Conservation (phyloP, 2,888 invertebrate genomes). For the Cistogaster globosa region DNA sequence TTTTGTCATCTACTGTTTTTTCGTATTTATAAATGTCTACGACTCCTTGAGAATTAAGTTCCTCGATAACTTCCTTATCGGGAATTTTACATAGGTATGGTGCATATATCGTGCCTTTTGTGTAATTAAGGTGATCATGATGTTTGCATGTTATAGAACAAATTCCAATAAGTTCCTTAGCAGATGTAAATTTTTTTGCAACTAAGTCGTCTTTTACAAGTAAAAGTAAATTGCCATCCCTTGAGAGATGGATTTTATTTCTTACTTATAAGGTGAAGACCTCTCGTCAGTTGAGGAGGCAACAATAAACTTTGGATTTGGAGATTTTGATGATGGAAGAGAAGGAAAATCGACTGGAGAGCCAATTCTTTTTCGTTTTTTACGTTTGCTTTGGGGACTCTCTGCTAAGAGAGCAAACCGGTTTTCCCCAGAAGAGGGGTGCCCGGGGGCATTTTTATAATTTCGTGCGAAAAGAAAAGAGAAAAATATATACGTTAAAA, state of each 20-base stretch:
- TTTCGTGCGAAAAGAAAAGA: no score
- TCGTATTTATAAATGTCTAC: conserved; percentile 1
- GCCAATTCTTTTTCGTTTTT: conserved; percentile 12
- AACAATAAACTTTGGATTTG: conserved; percentile 26
- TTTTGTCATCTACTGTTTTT: conserved; percentile 11
- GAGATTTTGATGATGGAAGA: background rate
- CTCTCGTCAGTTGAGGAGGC: background rate
- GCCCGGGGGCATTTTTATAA: no score
- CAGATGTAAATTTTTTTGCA: background rate
- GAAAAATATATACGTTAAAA: no score
- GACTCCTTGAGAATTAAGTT: no score
- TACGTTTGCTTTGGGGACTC: conserved; percentile 6
- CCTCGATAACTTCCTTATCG: background rate
- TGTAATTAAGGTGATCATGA: background rate
- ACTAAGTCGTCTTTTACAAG: conserved; percentile 29
- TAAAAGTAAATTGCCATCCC: conserved; percentile 53
- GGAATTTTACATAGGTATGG: background rate
- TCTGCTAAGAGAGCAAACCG: no score
- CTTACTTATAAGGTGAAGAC: conserved; percentile 28
- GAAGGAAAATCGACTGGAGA: conserved; percentile 16
- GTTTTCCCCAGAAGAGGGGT: no score
- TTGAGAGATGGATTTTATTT: conserved; percentile 41
- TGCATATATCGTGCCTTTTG: conserved; percentile 2
- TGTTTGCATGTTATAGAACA: background rate
- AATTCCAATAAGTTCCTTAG: background rate